Evolutionary conservation across 2,113 vertebrate species (phyloP).

Genomic region (Lasiurus cinereus): DNA sequence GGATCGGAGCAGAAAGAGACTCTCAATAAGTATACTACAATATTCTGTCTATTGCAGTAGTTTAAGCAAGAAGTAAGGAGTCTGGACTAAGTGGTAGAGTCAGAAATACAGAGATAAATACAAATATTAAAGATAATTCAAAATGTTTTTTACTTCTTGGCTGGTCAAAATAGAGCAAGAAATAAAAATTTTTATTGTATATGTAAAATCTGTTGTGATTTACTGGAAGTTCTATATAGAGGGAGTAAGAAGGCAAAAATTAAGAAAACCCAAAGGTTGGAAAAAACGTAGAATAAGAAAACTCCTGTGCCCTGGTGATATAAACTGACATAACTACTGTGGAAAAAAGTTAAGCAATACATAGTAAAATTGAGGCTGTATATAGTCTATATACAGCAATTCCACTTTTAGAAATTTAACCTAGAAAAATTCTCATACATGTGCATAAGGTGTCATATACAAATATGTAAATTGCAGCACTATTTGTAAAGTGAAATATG

Average conservation of each 20-base stretch:
- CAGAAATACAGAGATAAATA: neutral
- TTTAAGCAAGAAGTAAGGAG: conserved; percentile 41
- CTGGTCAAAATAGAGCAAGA: neutral
- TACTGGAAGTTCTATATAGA: neutral
- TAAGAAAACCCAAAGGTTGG: neutral
- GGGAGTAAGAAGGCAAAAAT: neutral
- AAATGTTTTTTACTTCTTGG: neutral
- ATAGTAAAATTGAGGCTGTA: neutral
- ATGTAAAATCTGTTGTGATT: conserved; percentile 31
- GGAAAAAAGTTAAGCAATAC: conserved; percentile 16
- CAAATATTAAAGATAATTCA: conserved; percentile 12
- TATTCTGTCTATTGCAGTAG: neutral
- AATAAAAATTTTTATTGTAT: neutral
- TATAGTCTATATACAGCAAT: neutral
- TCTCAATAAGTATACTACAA: neutral
- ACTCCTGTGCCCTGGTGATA: neutral
- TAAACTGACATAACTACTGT: neutral
- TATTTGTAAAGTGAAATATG: conserved; percentile 7
- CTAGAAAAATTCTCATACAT: neutral
- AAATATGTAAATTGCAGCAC: neutral
- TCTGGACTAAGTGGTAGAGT: conserved; percentile 30
- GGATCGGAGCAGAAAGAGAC: neutral
- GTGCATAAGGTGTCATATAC: neutral
- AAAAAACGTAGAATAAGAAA: conserved; percentile 28
- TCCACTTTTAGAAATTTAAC: neutral